phyloP scores from a whole-genome alignment of 2,888 invertebrate genomes.

The Drosophila multiciliata region DNA sequence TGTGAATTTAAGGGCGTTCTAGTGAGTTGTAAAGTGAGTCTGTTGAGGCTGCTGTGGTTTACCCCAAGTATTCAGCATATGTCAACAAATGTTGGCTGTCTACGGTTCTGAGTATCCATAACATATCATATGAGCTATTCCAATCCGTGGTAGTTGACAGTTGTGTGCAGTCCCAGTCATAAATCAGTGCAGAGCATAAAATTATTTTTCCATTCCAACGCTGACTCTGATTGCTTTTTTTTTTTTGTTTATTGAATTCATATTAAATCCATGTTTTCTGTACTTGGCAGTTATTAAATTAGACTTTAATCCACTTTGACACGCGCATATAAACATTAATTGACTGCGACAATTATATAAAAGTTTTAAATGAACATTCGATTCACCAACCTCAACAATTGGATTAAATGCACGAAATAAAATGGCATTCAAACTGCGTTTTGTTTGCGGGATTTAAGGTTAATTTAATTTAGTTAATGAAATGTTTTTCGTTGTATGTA shows the following conservation, averaged over 20 bases:
- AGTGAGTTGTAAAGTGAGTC: conserved; percentile 62
- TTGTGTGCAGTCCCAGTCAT: conserved; percentile 48
- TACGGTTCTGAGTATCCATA: conserved; percentile 32
- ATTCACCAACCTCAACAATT: conserved; percentile 59
- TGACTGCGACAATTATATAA: conserved; percentile 69
- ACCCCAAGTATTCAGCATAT: conserved; percentile 56
- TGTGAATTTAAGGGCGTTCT: conserved; percentile 49
- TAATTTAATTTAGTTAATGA: conserved; percentile 74
- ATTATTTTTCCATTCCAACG: conserved; percentile 32
- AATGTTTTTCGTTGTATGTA: conserved; percentile 35
- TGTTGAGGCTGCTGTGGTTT: conserved; percentile 53
- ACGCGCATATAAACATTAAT: conserved; percentile 69
- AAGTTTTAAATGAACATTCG: conserved; percentile 68
- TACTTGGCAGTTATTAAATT: conserved; percentile 69
- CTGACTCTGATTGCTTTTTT: not conserved
- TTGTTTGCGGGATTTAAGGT: conserved; percentile 56
- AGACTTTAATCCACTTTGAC: conserved; percentile 71
- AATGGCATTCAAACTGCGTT: conserved; percentile 59
- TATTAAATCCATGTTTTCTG: conserved; percentile 16
- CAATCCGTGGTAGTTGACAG: conserved; percentile 49
- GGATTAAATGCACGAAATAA: conserved; percentile 68
- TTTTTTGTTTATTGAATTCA: conserved; percentile 11
- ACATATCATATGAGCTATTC: conserved; percentile 29
- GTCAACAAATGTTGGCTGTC: conserved; percentile 65
- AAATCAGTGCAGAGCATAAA: conserved; percentile 33